Conservation (phyloP, 2,888 invertebrate genomes). For the Sialis lutaria region DNA sequence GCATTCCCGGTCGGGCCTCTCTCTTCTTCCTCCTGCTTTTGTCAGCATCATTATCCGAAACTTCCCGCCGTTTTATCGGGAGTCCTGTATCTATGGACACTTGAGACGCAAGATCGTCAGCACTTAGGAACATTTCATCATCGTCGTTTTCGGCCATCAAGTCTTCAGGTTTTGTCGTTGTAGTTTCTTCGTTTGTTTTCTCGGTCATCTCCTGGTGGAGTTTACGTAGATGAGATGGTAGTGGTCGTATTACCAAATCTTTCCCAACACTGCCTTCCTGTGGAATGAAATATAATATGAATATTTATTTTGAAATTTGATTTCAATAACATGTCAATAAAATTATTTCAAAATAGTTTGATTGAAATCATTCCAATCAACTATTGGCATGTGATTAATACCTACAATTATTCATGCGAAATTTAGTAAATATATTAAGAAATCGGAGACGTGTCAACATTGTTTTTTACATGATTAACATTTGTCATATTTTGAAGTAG, state of each 20-base stretch:
- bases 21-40: slow-evolving; percentile 12
- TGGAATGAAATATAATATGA: slow-evolving; percentile 8
- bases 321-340: neutral
- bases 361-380: no score
- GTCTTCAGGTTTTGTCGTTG: slow-evolving; percentile 10
- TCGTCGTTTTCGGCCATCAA: slow-evolving; percentile 20
- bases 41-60: no score
- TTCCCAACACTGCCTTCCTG: slow-evolving; percentile 89
- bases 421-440: no score
- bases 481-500: no score
- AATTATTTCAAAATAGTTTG: no score
- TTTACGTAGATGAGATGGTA: slow-evolving; percentile 50
- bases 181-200: neutral
- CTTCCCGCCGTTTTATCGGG: slow-evolving; percentile 25
- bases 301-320: neutral
- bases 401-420: no score
- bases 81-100: slow-evolving; percentile 45
- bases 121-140: slow-evolving; percentile 56
- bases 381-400: no score
- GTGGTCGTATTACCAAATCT: slow-evolving; percentile 72
- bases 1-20: slow-evolving; percentile 13
- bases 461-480: no score
- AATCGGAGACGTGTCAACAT: no score
- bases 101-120: slow-evolving; percentile 41
- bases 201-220: slow-evolving; percentile 5